Evolutionary conservation across 2,888 invertebrate species (phyloP).

Genomic region (Cheilosia pagana): DNA sequence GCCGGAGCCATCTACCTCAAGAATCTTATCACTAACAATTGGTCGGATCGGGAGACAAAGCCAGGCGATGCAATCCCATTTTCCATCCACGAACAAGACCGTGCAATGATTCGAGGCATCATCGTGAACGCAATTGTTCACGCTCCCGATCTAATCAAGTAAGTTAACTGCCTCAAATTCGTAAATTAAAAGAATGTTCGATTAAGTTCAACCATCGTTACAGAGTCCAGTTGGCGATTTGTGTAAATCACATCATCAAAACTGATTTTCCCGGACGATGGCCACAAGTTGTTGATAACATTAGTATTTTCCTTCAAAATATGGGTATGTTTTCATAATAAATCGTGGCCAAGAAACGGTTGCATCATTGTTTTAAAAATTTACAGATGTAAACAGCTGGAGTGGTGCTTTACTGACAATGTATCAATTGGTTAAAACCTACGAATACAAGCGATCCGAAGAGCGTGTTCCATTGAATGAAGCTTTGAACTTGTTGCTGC

Average conservation of each 20-base stretch:
- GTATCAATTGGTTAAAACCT: slow-evolving; percentile 97
- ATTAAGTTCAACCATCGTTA: slow-evolving; percentile 66
- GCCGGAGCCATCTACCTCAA: slow-evolving; percentile 98
- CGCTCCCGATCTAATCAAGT: slow-evolving; percentile 93
- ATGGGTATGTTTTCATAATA: slow-evolving; percentile 82
- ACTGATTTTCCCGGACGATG: slow-evolving; percentile 97
- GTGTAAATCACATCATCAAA: slow-evolving; percentile 96
- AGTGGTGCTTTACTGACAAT: slow-evolving; percentile 95
- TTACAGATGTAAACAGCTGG: slow-evolving; percentile 90
- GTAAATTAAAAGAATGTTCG: neutral
- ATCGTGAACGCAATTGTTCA: slow-evolving; percentile 98
- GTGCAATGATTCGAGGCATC: slow-evolving; percentile 94
- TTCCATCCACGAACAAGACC: slow-evolving; percentile 97
- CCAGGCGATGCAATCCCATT: slow-evolving; percentile 90
- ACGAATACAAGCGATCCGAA: slow-evolving; percentile 94
- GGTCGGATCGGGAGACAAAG: slow-evolving; percentile 93
- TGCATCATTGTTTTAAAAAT: neutral
- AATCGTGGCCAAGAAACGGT: neutral
- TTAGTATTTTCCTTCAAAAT: slow-evolving; percentile 95
- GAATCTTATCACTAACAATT: slow-evolving; percentile 94
- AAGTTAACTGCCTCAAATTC: neutral
- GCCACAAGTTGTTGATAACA: slow-evolving; percentile 98
- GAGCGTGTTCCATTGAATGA: slow-evolving; percentile 95
- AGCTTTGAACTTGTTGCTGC: slow-evolving; percentile 97
- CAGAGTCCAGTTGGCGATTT: slow-evolving; percentile 95